A percentile compares a stretch with the other conserved stretches of the same genome.
phyloP scores from a whole-genome alignment of 2,113 vertebrate genomes.

The Hipposideros armiger region DNA sequence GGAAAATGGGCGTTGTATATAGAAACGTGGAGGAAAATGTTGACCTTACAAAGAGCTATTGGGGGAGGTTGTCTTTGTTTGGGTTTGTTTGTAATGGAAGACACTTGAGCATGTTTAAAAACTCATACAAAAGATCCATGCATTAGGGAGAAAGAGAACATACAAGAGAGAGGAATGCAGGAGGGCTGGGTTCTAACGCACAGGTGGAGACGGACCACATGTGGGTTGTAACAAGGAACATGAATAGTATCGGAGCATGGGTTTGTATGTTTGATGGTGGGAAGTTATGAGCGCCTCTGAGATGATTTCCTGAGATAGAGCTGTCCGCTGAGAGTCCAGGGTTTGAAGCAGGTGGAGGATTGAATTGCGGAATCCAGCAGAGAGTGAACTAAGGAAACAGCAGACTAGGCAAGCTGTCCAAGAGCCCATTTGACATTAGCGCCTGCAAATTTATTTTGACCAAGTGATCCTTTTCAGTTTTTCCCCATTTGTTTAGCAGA shows the following conservation, averaged over 20 bases:
- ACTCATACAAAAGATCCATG: not conserved
- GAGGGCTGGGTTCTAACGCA: not conserved
- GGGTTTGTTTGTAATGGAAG: not conserved
- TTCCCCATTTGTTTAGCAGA: not conserved
- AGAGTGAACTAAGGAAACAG: not conserved
- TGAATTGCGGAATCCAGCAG: not conserved
- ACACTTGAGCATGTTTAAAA: not conserved
- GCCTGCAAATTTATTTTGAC: not conserved
- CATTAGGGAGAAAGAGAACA: not conserved
- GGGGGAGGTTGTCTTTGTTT: not conserved
- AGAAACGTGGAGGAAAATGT: not conserved
- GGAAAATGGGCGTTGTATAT: not conserved
- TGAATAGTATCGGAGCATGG: not conserved
- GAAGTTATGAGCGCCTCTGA: not conserved
- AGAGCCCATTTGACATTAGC: not conserved
- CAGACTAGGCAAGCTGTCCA: not conserved
- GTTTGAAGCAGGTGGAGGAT: not conserved
- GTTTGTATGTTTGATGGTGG: not conserved
- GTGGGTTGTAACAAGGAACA: not conserved
- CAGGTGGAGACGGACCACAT: not conserved
- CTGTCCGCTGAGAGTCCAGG: not conserved
- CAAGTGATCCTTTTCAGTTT: not conserved
- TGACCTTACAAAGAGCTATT: not conserved
- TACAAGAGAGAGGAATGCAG: not conserved
- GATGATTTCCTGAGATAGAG: not conserved